Conservation (phyloP, 2,797 vertebrate species). For the Aselliscus stoliczkanus region DNA sequence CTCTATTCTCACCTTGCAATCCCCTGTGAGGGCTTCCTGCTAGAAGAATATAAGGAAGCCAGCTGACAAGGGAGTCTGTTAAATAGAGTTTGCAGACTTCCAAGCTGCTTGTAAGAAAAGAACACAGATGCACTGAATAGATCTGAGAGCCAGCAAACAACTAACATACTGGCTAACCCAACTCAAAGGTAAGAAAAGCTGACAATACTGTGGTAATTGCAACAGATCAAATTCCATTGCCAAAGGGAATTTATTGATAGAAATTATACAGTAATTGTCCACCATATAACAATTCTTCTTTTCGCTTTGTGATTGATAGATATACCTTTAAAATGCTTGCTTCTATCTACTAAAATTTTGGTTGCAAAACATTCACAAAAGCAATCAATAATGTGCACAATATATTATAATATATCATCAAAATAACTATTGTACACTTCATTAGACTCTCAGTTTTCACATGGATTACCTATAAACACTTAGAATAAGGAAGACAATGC, state of each 20-base stretch:
- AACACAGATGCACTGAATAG: background rate
- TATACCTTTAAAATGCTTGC: background rate
- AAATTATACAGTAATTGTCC: background rate
- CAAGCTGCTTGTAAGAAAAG: background rate
- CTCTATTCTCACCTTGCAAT: background rate
- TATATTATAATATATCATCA: background rate
- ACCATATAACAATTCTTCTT: background rate
- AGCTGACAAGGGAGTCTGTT: background rate
- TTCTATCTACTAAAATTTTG: background rate
- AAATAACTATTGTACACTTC: background rate
- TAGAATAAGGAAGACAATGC: background rate
- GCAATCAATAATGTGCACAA: background rate
- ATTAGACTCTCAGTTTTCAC: background rate
- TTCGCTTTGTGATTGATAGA: background rate
- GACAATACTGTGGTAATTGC: background rate
- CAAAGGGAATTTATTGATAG: background rate
- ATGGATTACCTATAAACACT: background rate
- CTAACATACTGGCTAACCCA: no score
- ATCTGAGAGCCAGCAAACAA: background rate
- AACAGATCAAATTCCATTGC: background rate
- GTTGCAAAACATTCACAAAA: constrained; percentile 14
- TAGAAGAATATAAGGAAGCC: background rate
- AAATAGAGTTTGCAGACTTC: background rate
- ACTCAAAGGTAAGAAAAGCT: background rate
- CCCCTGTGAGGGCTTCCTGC: background rate